A percentile compares a stretch with the other conserved stretches of the same genome.
phyloP scores from a whole-genome alignment of 2,113 vertebrate genomes.

The Harpagus bidentatus region DNA sequence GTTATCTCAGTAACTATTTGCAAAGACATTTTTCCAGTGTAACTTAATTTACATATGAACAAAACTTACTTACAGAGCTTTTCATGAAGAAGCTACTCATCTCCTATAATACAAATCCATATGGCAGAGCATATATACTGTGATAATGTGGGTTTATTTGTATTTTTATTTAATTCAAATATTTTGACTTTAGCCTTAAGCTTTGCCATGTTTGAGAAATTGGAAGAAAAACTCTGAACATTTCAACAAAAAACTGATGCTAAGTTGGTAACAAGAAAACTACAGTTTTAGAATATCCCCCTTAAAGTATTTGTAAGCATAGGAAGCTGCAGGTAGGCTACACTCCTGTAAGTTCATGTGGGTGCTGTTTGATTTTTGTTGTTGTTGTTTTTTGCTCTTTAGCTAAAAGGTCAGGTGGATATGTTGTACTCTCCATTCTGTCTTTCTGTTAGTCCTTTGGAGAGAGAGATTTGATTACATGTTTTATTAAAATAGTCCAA shows the following conservation, averaged over 20 bases:
- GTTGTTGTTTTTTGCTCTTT: not conserved
- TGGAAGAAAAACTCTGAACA: not conserved
- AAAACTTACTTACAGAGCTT: not conserved
- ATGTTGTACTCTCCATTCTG: not conserved
- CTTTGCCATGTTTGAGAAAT: not conserved
- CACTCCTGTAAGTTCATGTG: not conserved
- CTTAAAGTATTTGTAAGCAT: not conserved
- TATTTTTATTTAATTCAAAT: constrained; percentile 9
- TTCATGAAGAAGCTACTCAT: not conserved
- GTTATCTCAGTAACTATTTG: not conserved
- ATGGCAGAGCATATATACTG: not conserved
- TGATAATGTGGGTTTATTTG: constrained; percentile 17
- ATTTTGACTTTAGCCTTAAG: constrained; percentile 10
- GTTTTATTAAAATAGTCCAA: not conserved
- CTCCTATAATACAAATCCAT: not conserved
- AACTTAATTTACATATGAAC: not conserved
- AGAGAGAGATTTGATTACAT: not conserved
- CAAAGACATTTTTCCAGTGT: not conserved
- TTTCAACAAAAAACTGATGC: not conserved
- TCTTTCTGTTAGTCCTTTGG: not conserved
- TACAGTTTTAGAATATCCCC: not conserved
- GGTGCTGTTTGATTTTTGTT: not conserved
- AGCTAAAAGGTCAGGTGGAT: not conserved
- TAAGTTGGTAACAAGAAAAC: not conserved
- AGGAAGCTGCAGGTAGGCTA: not conserved